Evolutionary conservation across 64 coral and sea anemone genomes (phyloP), one percentile per base, ranked within the genome.

Genomic region (Orbicella faveolata): DNA sequence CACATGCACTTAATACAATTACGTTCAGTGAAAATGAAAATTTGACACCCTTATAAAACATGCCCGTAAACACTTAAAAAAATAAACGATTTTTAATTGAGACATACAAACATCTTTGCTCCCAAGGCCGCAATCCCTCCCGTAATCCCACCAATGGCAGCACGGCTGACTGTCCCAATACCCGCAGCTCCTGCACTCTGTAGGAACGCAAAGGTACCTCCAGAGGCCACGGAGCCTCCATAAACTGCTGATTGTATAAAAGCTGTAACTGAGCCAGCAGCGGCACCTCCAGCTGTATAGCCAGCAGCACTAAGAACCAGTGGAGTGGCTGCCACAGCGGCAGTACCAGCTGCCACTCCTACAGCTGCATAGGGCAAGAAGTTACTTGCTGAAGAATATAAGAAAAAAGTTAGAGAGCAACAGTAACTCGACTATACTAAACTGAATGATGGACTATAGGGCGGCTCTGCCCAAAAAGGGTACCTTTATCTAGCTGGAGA

Each of bases 141-240:
- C 9, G 34, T 75, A 16, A 36, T 76, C 51, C 88, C 93, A 59
- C 11, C 55, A 69, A 92, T 36, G 52, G 78, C 73, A 25, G 78
- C 73, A 26, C 5, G 44, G 11, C 76, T 35, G 52, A 35, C 63
- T 36, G 15, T 17, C 18, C 88, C 76, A 14, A 94, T 36, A 7
- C 94, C 94, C 18, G 89, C 79, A 4, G 77, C 89, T 3, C 94
- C 94, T 63, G 85, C 89, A 91, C 89, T 88, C 55, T 95, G 94
- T n/a, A 95, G 62, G 4, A 14, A 15, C 21, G 94, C 84, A 66
- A 88, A 61, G 0, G 1, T 48, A 92, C 89, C 64, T 11, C 84
- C 89, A 59, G 94, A 15, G 4, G 88, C 93, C 15, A 87, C 76
- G 63, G 68, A 76, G 12, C 79, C 87, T 13, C 89, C 94, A 61